Percentiles rank a stretch among this genome's conserved stretches.
These are phyloP conservation scores for Pogonomyrmex californicus DNA, from an alignment of 1,140 invertebrate genomes.

Conservation along the genomic window DNA sequence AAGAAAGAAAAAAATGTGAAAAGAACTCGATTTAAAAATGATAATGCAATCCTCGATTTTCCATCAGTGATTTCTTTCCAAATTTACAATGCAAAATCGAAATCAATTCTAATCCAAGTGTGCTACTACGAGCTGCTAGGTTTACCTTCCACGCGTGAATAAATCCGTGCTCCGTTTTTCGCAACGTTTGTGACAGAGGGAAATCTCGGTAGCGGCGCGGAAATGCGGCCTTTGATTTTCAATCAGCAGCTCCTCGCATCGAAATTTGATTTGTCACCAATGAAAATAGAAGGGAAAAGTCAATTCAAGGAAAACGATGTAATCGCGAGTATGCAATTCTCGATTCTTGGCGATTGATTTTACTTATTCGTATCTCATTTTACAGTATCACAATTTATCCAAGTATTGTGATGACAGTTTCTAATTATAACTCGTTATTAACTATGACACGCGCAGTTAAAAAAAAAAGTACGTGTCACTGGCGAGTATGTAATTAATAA, in stretches of 20 bases:
- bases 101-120: constrained; percentile 60
- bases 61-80: constrained; percentile 19
- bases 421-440: constrained; percentile 17
- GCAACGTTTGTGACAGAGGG: constrained; percentile 39
- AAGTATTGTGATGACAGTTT: constrained; percentile 17
- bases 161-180: constrained; percentile 56
- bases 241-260: constrained; percentile 50
- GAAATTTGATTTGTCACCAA: constrained; percentile 59
- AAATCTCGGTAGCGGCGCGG: constrained; percentile 45
- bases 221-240: constrained; percentile 61
- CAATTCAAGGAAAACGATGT: constrained; percentile 26
- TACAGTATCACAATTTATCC: constrained; percentile 23
- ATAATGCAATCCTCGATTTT: constrained; percentile 47
- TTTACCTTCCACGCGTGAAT: constrained; percentile 54
- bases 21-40: not conserved
- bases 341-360: constrained; percentile 11
- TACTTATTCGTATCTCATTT: not conserved
- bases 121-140: constrained; percentile 19
- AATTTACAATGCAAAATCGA: constrained; percentile 45
- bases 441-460: not conserved
- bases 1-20: not conserved
- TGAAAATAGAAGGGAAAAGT: constrained; percentile 57
- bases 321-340: constrained; percentile 2
- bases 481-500: not conserved
- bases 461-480: constrained; percentile 25